Conservation (phyloP, 2,797 vertebrate species). For the Tarsius wallacei region DNA sequence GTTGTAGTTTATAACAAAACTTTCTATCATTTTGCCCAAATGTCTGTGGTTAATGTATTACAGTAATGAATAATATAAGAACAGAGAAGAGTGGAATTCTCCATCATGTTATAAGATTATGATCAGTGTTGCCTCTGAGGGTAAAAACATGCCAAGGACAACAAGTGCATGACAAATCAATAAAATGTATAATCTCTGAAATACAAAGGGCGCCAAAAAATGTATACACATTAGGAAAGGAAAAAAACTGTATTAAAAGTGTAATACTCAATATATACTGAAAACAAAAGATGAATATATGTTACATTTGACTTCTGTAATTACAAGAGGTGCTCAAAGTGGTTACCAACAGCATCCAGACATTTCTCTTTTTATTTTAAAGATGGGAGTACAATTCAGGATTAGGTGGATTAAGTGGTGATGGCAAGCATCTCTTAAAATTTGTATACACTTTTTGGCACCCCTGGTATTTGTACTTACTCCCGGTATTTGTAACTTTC, state of each 20-base stretch:
- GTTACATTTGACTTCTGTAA: too few species aligned
- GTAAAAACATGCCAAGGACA: background rate
- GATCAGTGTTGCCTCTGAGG: background rate
- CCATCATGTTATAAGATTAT: background rate
- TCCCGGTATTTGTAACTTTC: background rate
- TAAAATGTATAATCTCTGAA: background rate
- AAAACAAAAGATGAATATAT: too few species aligned
- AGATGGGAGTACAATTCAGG: too few species aligned
- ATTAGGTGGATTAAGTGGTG: too few species aligned
- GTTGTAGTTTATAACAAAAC: background rate
- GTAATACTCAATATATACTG: too few species aligned
- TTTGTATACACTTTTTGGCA: too few species aligned
- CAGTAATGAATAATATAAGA: background rate
- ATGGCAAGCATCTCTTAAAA: too few species aligned
- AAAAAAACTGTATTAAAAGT: too few species aligned
- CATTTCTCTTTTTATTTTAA: too few species aligned
- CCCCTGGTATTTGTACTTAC: background rate
- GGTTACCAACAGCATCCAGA: too few species aligned
- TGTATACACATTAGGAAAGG: too few species aligned
- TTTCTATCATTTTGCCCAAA: background rate
- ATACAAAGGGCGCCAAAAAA: background rate
- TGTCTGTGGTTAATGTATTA: background rate
- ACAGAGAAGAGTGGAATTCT: slow-evolving; percentile 16
- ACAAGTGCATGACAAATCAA: background rate
- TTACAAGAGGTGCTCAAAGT: too few species aligned